Conservation (phyloP, 2,797 vertebrate species). For the Hyperoplus lanceolatus region DNA sequence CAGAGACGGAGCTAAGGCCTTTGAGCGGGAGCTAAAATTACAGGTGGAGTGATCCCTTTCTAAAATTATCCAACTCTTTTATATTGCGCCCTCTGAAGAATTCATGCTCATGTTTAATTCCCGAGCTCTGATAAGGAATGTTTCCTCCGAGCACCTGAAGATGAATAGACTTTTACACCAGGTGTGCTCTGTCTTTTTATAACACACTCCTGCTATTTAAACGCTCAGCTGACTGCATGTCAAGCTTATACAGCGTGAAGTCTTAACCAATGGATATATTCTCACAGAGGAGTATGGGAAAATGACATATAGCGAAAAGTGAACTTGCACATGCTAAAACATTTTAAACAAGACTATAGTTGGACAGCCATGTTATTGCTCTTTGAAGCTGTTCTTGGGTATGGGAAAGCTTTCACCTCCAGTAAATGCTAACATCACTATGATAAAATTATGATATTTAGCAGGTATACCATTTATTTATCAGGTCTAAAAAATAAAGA, state of each 20-base stretch:
- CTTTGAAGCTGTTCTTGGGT: too few species aligned
- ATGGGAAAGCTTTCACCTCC: too few species aligned
- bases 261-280: constrained; percentile 46
- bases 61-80: constrained; percentile 91
- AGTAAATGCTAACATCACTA: too few species aligned
- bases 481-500: too few species aligned
- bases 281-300: constrained; percentile 24
- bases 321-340: background rate
- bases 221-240: constrained; percentile 78
- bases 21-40: constrained; percentile 87
- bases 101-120: constrained; percentile 91
- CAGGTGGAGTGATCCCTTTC: constrained; percentile 89
- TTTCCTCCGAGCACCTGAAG: constrained; percentile 85
- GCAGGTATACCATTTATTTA: too few species aligned
- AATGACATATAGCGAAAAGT: constrained; percentile 23
- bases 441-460: too few species aligned
- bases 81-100: constrained; percentile 86
- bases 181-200: constrained; percentile 85
- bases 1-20: constrained; percentile 79
- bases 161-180: constrained; percentile 87
- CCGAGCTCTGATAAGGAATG: constrained; percentile 86
- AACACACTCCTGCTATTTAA: constrained; percentile 85
- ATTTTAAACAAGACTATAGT: too few species aligned
- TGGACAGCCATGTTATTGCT: too few species aligned
- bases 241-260: constrained; percentile 62